Evolutionary conservation across 2,113 vertebrate species (phyloP), one percentile per base, ranked within the genome.

Genomic region (Orthonyx spaldingii): DNA sequence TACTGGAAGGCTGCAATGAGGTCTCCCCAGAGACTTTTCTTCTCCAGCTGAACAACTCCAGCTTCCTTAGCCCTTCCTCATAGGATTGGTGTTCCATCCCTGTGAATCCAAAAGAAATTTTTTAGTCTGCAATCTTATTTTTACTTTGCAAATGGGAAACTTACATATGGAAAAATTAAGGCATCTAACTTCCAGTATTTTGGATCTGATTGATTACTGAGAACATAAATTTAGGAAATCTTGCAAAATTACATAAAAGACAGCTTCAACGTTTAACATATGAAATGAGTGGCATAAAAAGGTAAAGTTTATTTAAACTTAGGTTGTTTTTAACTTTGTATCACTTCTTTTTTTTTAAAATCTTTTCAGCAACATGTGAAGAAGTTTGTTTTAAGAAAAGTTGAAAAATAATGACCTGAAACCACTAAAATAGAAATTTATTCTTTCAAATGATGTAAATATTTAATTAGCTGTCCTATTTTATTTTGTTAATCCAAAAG

Each of bases 261-360:
- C 27, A 59, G 35, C 26, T 75, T 70, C 70, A 71, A 71, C 46
- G 7, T 57, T 52, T 84, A 17, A 8, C 11, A 55, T 75, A 56
- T 46, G 42, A 55, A 75, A 49, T 35, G 6, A 46, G 6, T 68
- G 16, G 61, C 23, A 86, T 27, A n/a, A 57, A 83, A 65, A 18
- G 4, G 3, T 26, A 8, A 4, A 3, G 0, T 2, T 9, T 17
- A 37, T 57, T 63, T 24, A 53, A 59, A 56, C 9, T 47, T 50
- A 60, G 7, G 4, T 22, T 41, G 19, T 10, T 91, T 77, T 68
- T 23, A 60, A 56, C 8, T 65, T 87, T 59, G 9, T 26, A 10
- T 70, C 3, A 35, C 11, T 52, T 76, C 69, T 32, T 30, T 9
- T 44, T 87, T 44, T 4, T 55, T 8, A 33, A 30, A 52, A 2